Base-by-base conservation (phyloP, 2,797 vertebrate species). In the Anabacerthia variegaticeps region DNA sequence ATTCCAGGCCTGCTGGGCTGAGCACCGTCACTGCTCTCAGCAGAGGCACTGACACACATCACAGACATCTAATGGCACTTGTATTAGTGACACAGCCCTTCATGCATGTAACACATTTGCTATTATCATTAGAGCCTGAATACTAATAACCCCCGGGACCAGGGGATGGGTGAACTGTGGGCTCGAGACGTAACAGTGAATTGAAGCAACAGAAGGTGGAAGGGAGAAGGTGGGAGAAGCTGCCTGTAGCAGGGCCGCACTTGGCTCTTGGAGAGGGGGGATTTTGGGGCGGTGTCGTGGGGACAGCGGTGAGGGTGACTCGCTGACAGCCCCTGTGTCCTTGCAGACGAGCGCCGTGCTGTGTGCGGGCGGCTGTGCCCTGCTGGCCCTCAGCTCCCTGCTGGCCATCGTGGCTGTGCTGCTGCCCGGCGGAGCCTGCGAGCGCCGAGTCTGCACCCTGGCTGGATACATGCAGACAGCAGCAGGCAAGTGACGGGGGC, bases 401-500 rank as follows among this genome's bases (percentile, higher is more conserved):
- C 97, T 99, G 97, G 99, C 99, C 91, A 98, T 99, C 97, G 96
- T 99, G 71, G 98, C 98, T 66, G 97, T 99, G 95, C 98, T 99
- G 97, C 98, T 99, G 97, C 99, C 99, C 79, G 92, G 98, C 3
- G 99, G 99, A 97, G 97, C 98, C 94, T 99, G 99, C 32, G 99
- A 99, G 98, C 97, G 98, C 94, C 97, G 98, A 97, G 95, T 98
- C 95, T 99, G 99, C 98, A 99, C 98, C 80, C 98, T 99, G 97
- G 98, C 99, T 26, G 98, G 99, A 83, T 99, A 99, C 98, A 99
- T 99, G 98, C 99, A 99, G 98, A 99, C 98, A 97, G 98, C 99
- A 44, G 97, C 99, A 97, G 99, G 99, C 99, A 75, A 97, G 98
- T 97, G 67, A 59, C 0, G 22, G 43, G 51, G 52, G 12, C n/a